Evolutionary conservation across 1,140 invertebrate genomes (phyloP), one percentile per base, ranked within the genome.

Genomic region (Asbolus verrucosus): DNA sequence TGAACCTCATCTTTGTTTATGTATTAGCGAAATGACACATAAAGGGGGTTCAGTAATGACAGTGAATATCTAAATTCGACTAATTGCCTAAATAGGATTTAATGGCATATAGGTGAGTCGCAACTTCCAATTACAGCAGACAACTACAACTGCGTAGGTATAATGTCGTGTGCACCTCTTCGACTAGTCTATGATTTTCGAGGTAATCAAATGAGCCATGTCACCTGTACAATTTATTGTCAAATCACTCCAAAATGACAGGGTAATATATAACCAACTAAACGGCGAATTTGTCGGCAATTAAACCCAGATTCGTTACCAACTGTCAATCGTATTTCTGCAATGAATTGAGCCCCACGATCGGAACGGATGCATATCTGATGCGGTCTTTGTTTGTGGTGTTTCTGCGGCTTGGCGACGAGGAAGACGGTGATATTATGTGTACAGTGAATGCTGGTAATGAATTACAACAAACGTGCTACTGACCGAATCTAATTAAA

Each of bases 251-350:
- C 59, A 36, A 67, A 71, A 71, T 67, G 70, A 67, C 70, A 71
- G 54, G 21, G 31, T 67, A 71, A 67, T 67, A 31, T 30, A 67
- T 61, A 71, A 71, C 65, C 67, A 67, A 67, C 63, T 66, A 67
- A 71, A 71, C 50, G 69, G 43, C 39, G 41, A 59, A 71, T 71
- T 71, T 67, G 59, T 50, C 70, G 70, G 27, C 70, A 71, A 71
- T 71, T 71, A 71, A 59, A 54, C 50, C 15, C 31, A 38, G 70
- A 71, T 71, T 67, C 70, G 70, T 67, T 71, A 71, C 18, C 36
- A 27, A 70, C 16, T 63, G 61, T 59, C 50, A 59, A 59, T 59
- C 50, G 50, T 18, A 5, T n/a, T n/a, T n/a, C n/a, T n/a, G n/a
- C n/a, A 14, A 21, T 59, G 2, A 21, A 59, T 24, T 18, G n/a